phyloP scores from a whole-genome alignment of 2,888 invertebrate species.

The Xestoiulus laeticollis region DNA sequence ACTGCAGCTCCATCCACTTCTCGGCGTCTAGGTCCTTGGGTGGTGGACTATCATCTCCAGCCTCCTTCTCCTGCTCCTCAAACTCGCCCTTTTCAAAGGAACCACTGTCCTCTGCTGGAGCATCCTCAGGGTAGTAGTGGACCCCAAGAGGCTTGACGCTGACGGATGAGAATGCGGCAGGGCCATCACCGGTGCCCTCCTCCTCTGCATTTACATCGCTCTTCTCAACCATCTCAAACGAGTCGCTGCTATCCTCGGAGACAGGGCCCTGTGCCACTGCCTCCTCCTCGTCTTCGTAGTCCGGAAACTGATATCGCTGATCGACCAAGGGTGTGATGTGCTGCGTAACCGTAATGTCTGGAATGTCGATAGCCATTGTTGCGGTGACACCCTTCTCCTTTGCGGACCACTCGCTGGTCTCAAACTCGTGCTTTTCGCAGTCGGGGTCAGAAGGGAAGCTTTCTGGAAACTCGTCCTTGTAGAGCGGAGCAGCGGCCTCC shows the following conservation, averaged over 20 bases:
- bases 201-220: constrained; percentile 1
- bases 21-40: constrained; percentile 48
- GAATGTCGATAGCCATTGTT: constrained; percentile 65
- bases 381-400: constrained; percentile 46
- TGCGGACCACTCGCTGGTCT: constrained; percentile 64
- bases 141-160: constrained; percentile 50
- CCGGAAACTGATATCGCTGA: constrained; percentile 62
- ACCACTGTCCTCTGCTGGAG: constrained; percentile 46
- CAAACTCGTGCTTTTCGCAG: constrained; percentile 68
- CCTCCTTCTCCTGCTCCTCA: constrained; percentile 57
- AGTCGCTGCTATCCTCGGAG: constrained; percentile 56
- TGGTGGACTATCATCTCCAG: constrained; percentile 59
- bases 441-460: constrained; percentile 57
- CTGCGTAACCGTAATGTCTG: constrained; percentile 73
- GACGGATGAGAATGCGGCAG: constrained; percentile 8
- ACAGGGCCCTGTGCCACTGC: constrained; percentile 51
- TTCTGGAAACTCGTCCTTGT: constrained; percentile 66
- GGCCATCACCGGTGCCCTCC: neutral
- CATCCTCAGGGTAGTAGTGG: constrained; percentile 48
- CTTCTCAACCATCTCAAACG: constrained; percentile 53
- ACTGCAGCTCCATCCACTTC: constrained; percentile 89
- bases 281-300: constrained; percentile 63
- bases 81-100: constrained; percentile 55
- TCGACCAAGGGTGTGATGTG: constrained; percentile 68
- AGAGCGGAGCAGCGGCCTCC: constrained; percentile 60